phyloP scores from a whole-genome alignment of 2,888 invertebrate genomes.

The Exephanes ischioxanthus region DNA sequence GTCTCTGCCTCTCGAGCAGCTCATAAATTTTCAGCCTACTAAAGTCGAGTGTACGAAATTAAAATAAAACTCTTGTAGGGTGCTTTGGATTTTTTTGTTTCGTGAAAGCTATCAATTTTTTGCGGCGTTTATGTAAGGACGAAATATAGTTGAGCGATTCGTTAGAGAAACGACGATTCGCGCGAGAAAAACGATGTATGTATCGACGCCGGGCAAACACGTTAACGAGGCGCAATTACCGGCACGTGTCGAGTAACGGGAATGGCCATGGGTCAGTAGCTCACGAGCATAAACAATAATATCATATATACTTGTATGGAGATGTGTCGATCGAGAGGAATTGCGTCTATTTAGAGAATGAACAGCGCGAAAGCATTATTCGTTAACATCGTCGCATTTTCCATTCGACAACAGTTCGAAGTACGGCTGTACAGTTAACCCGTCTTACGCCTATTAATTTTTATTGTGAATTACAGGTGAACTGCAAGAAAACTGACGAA shows the following conservation, averaged over 20 bases:
- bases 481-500: no score
- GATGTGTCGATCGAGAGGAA: not conserved
- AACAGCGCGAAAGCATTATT: no score
- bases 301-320: slow-evolving; percentile 23
- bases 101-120: not conserved
- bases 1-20: not conserved
- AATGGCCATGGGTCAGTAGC: slow-evolving; percentile 61
- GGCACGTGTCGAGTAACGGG: slow-evolving; percentile 59
- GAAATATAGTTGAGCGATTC: not conserved
- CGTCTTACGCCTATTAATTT: no score
- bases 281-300: slow-evolving; percentile 55
- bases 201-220: slow-evolving; percentile 29
- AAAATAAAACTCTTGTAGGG: not conserved
- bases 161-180: not conserved
- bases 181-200: not conserved
- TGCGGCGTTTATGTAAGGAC: not conserved
- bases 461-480: no score
- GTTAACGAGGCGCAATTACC: slow-evolving; percentile 71
- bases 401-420: no score
- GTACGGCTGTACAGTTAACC: no score
- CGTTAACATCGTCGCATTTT: no score
- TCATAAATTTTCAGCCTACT: slow-evolving; percentile 14
- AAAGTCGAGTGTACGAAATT: not conserved
- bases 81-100: not conserved
- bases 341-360: no score